Conservation (phyloP, 30 jellyfish, hydroid and myxozoan genomes). For the Rhopilema esculentum region DNA sequence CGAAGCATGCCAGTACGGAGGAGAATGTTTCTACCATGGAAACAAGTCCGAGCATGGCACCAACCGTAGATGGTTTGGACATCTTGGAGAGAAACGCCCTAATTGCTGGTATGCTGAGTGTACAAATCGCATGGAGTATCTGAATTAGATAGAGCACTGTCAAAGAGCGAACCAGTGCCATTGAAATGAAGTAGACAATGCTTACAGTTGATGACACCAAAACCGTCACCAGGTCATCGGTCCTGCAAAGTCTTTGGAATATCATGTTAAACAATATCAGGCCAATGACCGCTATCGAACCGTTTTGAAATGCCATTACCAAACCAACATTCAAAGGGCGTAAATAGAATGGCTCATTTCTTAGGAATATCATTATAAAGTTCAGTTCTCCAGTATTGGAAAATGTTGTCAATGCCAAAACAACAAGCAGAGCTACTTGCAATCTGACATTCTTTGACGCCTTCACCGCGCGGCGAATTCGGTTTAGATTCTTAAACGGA, state of each 20-base stretch:
- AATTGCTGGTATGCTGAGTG: conserved; percentile 27
- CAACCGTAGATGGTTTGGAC: conserved; percentile 23
- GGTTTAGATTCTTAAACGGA: conserved; percentile 17
- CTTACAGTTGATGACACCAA: conserved; percentile 11
- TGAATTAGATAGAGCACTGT: conserved; percentile 33
- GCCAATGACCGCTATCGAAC: conserved; percentile 23
- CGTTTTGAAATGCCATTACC: conserved; percentile 38
- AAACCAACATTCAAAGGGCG: conserved; percentile 15
- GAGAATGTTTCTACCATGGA: conserved; percentile 38
- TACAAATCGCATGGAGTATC: conserved; percentile 17
- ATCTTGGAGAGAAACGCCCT: conserved; percentile 44
- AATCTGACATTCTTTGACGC: not conserved
- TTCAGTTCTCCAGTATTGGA: conserved; percentile 25
- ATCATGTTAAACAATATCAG: conserved; percentile 16
- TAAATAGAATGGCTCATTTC: conserved; percentile 21
- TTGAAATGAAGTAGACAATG: conserved; percentile 11
- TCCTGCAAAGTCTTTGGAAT: conserved; percentile 23
- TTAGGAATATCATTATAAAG: conserved; percentile 19
- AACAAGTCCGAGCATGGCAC: conserved; percentile 30
- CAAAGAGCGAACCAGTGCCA: conserved; percentile 34
- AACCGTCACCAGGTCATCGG: conserved; percentile 22
- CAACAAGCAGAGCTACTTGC: conserved; percentile 2
- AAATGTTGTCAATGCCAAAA: conserved; percentile 15
- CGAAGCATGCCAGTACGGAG: conserved; percentile 40
- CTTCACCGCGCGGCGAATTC: conserved; percentile 26